phyloP scores from a whole-genome alignment of 1,140 invertebrate genomes.

The Philaenus spumarius region DNA sequence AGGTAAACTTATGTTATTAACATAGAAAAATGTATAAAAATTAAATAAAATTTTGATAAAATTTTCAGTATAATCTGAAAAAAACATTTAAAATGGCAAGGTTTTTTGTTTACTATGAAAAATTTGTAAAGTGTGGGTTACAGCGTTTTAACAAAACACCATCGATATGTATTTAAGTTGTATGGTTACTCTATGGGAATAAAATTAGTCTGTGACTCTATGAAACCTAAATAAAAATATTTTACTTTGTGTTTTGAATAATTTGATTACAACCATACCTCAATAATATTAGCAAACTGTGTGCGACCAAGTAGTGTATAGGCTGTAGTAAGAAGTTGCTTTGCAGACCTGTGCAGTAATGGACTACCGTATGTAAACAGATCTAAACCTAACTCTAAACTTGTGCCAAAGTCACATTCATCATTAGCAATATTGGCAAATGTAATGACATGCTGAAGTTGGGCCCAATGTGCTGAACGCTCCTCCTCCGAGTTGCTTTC shows the following conservation, averaged over 20 bases:
- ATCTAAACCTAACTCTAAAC: constrained; percentile 80
- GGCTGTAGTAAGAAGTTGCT: constrained; percentile 60
- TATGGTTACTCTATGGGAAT: not conserved
- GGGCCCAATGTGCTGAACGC: constrained; percentile 48
- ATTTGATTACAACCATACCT: constrained; percentile 29
- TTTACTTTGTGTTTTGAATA: not conserved
- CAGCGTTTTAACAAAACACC: too few species aligned
- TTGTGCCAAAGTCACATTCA: constrained; percentile 91
- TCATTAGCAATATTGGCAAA: constrained; percentile 82
- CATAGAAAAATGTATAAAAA: too few species aligned
- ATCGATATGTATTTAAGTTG: too few species aligned
- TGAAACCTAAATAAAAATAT: not conserved
- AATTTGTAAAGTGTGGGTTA: too few species aligned
- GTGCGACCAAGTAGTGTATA: constrained; percentile 69
- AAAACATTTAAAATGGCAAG: too few species aligned
- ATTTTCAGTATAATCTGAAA: too few species aligned
- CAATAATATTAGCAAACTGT: constrained; percentile 66
- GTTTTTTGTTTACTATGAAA: too few species aligned
- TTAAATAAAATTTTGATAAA: too few species aligned
- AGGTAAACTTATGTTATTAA: not conserved
- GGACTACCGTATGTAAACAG: constrained; percentile 69
- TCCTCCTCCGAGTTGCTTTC: constrained; percentile 52
- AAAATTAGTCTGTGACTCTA: not conserved
- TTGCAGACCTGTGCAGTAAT: constrained; percentile 56
- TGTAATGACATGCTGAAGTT: constrained; percentile 67